A percentile compares a stretch with the other conserved stretches of the same genome.
Conservation (phyloP, 2,113 vertebrate genomes). For the Labeo catla region DNA sequence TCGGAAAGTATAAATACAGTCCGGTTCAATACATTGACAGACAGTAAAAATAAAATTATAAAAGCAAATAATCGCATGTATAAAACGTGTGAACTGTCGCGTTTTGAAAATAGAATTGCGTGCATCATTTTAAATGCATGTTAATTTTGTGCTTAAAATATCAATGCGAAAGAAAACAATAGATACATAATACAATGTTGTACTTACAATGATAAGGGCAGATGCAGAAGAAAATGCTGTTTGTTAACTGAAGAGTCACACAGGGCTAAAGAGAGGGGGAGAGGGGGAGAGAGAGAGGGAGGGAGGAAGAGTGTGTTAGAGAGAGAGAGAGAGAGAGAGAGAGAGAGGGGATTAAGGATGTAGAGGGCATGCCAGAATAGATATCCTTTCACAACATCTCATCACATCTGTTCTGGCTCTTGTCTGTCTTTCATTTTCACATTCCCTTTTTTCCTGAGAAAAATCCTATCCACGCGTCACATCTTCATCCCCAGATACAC, state of each 20-base stretch:
- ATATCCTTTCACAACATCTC: constrained; percentile 89
- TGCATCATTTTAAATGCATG: neutral
- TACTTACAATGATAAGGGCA: constrained; percentile 96
- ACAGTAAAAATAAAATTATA: neutral
- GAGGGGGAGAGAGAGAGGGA: constrained; percentile 68
- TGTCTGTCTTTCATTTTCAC: constrained; percentile 89
- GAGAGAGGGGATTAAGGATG: constrained; percentile 52
- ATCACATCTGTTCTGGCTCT: constrained; percentile 87
- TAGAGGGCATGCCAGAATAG: constrained; percentile 83
- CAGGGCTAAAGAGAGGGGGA: constrained; percentile 87
- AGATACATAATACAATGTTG: constrained; percentile 79
- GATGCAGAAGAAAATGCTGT: constrained; percentile 90
- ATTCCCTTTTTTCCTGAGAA: constrained; percentile 88
- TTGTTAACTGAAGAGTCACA: constrained; percentile 93
- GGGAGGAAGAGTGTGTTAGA: constrained; percentile 76
- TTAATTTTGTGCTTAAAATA: neutral
- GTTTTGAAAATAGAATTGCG: neutral
- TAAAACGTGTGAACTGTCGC: neutral
- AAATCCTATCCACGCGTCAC: constrained; percentile 83
- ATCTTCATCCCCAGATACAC: constrained; percentile 86
- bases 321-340: constrained; percentile 58
- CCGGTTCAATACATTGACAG: neutral
- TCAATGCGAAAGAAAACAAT: constrained; percentile 65
- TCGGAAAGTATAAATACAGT: neutral
- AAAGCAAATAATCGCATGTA: neutral